phyloP scores from a whole-genome alignment of 1,140 invertebrate species.

The Nasonia giraulti region DNA sequence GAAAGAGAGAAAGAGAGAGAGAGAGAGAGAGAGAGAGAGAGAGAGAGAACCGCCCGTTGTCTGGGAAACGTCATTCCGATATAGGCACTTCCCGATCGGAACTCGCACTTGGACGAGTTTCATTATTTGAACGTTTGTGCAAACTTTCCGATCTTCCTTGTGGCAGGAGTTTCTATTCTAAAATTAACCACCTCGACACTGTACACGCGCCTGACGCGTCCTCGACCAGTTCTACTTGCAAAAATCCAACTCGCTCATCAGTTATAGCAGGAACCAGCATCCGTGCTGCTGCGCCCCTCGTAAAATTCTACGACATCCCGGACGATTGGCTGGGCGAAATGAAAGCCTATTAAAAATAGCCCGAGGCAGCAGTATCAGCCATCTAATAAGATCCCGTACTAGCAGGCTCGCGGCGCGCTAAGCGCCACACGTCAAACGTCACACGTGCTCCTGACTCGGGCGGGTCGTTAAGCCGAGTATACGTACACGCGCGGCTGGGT shows the following conservation, averaged over 20 bases:
- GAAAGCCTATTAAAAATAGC: slow-evolving; percentile 22
- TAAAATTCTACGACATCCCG: no score
- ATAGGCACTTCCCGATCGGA: not conserved
- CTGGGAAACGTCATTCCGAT: slow-evolving; percentile 19
- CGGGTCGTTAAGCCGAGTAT: not conserved
- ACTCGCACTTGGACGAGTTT: slow-evolving; percentile 5
- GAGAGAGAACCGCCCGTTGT: not conserved
- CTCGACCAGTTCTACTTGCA: not conserved
- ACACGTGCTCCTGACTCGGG: slow-evolving; percentile 34
- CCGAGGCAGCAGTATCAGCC: not conserved
- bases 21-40: not conserved
- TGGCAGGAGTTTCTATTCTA: not conserved
- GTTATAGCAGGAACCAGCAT: not conserved
- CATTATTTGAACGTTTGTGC: slow-evolving; percentile 11
- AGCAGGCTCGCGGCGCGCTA: not conserved
- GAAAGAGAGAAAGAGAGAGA: no score
- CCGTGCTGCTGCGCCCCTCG: not conserved
- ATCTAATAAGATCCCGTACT: not conserved
- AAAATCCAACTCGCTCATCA: not conserved
- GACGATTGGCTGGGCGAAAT: not conserved
- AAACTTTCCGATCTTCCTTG: not conserved
- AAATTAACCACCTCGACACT: not conserved
- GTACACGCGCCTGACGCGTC: not conserved
- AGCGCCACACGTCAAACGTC: slow-evolving; percentile 38
- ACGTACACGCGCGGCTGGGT: not conserved